Conservation (phyloP, 2,113 vertebrate species). For the Turnix velox region DNA sequence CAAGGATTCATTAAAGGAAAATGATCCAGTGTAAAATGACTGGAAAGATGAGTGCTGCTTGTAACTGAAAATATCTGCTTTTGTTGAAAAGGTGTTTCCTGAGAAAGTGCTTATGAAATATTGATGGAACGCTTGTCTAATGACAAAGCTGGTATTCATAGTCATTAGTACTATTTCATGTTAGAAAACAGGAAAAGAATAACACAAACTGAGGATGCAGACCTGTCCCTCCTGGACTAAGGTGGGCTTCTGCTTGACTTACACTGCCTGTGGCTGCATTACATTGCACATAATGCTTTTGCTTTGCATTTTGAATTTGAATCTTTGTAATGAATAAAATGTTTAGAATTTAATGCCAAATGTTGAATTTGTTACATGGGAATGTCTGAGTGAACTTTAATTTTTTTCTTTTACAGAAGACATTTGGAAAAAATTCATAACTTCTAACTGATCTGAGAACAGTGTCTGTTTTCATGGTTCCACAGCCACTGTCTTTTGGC, state of each 20-base stretch:
- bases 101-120: slow-evolving; percentile 50
- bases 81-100: neutral
- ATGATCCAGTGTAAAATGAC: neutral
- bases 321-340: neutral
- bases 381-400: neutral
- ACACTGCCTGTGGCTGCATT: neutral
- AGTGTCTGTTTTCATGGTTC: neutral
- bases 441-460: neutral
- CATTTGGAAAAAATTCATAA: neutral
- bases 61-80: neutral
- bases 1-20: neutral
- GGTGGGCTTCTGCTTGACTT: neutral
- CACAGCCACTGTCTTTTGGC: neutral
- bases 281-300: neutral
- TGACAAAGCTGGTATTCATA: neutral
- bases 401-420: neutral
- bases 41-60: neutral
- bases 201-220: neutral
- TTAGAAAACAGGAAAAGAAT: neutral
- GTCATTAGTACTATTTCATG: slow-evolving; percentile 41
- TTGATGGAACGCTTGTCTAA: slow-evolving; percentile 43
- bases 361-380: neutral
- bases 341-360: neutral
- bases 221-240: neutral
- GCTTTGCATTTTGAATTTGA: neutral